phyloP scores from a whole-genome alignment of 2,888 invertebrate genomes.

The Leptodirus hochenwartii region DNA sequence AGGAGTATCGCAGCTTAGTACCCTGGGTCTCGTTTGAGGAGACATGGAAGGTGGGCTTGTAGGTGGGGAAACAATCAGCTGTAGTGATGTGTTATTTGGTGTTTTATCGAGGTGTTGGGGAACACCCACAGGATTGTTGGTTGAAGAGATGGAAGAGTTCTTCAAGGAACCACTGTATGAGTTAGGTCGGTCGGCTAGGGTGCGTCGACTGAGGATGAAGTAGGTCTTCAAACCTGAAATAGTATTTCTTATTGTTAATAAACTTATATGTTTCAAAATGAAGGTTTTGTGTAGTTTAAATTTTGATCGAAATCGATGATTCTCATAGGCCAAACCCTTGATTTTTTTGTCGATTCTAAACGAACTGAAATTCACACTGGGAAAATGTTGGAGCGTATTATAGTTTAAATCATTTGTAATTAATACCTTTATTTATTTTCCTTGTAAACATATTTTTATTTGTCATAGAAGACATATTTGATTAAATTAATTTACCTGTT shows the following conservation, averaged over 20 bases:
- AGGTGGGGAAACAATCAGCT: slow-evolving; percentile 43
- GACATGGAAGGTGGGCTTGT: slow-evolving; percentile 23
- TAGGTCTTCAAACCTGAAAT: slow-evolving; percentile 62
- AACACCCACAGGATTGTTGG: slow-evolving; percentile 3
- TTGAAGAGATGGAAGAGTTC: slow-evolving; percentile 3
- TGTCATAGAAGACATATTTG: too few species aligned
- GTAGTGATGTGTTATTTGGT: slow-evolving; percentile 24
- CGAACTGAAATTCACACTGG: too few species aligned
- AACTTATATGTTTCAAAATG: too few species aligned
- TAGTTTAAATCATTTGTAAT: too few species aligned
- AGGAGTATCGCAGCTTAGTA: slow-evolving; percentile 25
- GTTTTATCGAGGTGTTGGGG: neutral
- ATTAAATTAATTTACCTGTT: too few species aligned
- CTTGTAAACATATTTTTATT: too few species aligned
- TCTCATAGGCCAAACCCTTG: too few species aligned
- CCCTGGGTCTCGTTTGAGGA: slow-evolving; percentile 23
- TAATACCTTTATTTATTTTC: too few species aligned
- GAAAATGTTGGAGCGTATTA: too few species aligned
- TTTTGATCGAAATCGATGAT: too few species aligned
- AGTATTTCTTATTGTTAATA: slow-evolving; percentile 6
- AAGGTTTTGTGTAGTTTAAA: too few species aligned
- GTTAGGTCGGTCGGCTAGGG: slow-evolving; percentile 32
- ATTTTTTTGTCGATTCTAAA: too few species aligned
- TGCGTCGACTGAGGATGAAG: slow-evolving; percentile 67
- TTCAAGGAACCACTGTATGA: slow-evolving; percentile 24